A percentile compares a stretch with the other conserved stretches of the same genome.
Evolutionary conservation across 2,888 invertebrate species (phyloP).

Genomic region (Galerucella nymphaeae): DNA sequence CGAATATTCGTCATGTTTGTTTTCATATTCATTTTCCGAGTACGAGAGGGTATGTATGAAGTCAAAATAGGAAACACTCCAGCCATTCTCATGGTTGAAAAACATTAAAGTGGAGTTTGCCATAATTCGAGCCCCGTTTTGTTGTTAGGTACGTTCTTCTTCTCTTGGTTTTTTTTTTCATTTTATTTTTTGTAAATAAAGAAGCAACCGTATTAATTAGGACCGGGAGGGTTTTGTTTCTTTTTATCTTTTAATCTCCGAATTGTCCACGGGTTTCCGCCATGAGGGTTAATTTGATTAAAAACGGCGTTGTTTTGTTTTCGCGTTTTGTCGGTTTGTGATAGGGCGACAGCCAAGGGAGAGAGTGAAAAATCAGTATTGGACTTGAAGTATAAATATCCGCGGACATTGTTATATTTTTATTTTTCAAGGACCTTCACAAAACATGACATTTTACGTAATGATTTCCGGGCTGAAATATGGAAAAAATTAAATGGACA

Average conservation of each 20-base stretch:
- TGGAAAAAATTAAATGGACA: too few relatives aligned
- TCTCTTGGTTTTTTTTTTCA: constrained; percentile 33
- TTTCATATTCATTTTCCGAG: constrained; percentile 41
- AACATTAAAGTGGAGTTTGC: constrained; percentile 32
- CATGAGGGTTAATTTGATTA: constrained; percentile 44
- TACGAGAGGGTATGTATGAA: constrained; percentile 25
- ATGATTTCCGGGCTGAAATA: too few relatives aligned
- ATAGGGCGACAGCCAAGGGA: not conserved
- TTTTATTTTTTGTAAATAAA: constrained; percentile 32
- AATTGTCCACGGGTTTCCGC: constrained; percentile 43
- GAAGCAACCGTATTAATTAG: constrained; percentile 44
- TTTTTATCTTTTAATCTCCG: constrained; percentile 42
- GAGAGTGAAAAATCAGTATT: constrained; percentile 4
- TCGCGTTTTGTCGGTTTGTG: constrained; percentile 26
- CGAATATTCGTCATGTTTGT: constrained; percentile 33
- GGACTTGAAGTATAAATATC: not conserved
- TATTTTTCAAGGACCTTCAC: too few relatives aligned
- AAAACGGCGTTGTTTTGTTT: constrained; percentile 35
- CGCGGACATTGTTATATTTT: not conserved
- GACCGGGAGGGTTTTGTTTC: constrained; percentile 38
- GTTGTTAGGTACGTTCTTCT: constrained; percentile 33
- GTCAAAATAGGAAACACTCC: constrained; percentile 40
- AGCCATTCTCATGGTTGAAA: constrained; percentile 37
- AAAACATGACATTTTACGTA: too few relatives aligned
- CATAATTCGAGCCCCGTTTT: constrained; percentile 7